phyloP scores from a whole-genome alignment of 1,140 invertebrate genomes.

The Drosophila busckii region DNA sequence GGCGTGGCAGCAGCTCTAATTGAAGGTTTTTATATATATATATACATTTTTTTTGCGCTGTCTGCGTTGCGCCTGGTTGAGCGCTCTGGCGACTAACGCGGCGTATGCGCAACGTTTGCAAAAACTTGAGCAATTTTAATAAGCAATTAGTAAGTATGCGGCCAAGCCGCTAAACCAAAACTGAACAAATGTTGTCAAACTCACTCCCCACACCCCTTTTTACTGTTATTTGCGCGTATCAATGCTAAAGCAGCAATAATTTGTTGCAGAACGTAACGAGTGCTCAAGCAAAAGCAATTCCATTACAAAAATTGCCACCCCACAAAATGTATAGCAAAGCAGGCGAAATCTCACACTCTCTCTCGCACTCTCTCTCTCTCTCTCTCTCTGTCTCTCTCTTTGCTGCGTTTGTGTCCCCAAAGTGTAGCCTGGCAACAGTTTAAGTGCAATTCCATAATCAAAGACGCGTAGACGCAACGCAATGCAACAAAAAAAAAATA shows the following conservation, averaged over 20 bases:
- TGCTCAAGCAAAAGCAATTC: conserved; percentile 48
- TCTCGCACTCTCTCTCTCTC: no score
- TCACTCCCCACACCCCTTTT: no score
- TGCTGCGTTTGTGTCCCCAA: conserved; percentile 10
- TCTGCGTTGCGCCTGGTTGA: conserved; percentile 50
- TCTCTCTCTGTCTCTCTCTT: no score
- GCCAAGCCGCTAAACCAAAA: conserved; percentile 32
- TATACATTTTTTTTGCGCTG: conserved; percentile 58
- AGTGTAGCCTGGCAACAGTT: conserved; percentile 53
- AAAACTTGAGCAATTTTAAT: conserved; percentile 58
- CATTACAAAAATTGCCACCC: conserved; percentile 71
- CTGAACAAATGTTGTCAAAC: no score
- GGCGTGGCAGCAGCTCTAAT: conserved; percentile 46
- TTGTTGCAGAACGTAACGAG: no score
- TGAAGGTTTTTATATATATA: conserved; percentile 70
- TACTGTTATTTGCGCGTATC: no score
- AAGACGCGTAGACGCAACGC: conserved; percentile 38
- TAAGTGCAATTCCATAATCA: conserved; percentile 72
- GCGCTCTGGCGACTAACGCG: conserved; percentile 11
- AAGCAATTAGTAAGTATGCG: conserved; percentile 64
- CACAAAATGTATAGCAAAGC: no score
- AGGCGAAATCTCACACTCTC: no score
- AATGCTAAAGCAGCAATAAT: conserved; percentile 11
- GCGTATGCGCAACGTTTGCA: conserved; percentile 16
- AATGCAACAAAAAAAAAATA: conserved; percentile 14